phyloP scores from a whole-genome alignment of 2,113 vertebrate species.

The Sitta europaea region DNA sequence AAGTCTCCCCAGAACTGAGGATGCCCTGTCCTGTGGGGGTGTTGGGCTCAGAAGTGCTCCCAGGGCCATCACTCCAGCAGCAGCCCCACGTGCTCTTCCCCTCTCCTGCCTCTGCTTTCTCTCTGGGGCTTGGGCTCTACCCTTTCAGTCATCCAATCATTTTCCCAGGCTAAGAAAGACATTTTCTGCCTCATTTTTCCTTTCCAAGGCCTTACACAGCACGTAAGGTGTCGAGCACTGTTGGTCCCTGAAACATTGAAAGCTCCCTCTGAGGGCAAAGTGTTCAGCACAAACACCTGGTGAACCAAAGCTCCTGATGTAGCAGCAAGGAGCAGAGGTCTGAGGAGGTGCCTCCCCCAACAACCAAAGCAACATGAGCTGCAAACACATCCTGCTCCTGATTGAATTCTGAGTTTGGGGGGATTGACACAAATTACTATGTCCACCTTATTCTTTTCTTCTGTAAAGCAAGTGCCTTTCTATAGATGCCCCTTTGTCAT shows the following conservation, averaged over 20 bases:
- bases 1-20: background rate
- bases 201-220: background rate
- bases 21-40: rapidly evolving
- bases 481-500: background rate
- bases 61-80: background rate
- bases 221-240: background rate
- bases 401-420: background rate
- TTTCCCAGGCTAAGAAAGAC: background rate
- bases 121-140: background rate
- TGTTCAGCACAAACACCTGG: background rate
- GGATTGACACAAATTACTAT: background rate
- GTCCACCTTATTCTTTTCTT: background rate
- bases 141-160: background rate
- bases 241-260: rapidly evolving
- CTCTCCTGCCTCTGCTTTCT: background rate
- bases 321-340: background rate
- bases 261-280: background rate
- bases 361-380: rapidly evolving
- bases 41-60: background rate
- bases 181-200: background rate
- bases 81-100: rapidly evolving
- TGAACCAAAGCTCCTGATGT: background rate
- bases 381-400: background rate
- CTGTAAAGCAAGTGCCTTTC: background rate
- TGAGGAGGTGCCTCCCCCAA: background rate